Evolutionary conservation across 2,888 invertebrate genomes (phyloP).

Genomic region (Tyria jacobaeae): DNA sequence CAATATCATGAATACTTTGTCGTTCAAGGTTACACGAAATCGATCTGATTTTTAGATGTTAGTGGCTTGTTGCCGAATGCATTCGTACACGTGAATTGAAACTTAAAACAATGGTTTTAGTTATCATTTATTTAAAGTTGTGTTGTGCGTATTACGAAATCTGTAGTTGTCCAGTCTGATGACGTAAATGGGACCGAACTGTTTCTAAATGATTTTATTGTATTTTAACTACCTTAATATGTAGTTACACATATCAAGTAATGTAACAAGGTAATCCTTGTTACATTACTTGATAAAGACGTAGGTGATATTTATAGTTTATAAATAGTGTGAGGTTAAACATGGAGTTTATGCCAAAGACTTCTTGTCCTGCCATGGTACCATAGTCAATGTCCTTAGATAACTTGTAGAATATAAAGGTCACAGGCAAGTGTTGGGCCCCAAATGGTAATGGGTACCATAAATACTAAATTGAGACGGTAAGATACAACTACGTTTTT

Average conservation of each 20-base stretch:
- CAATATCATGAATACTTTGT: conserved; percentile 51
- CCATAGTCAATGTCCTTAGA: no score
- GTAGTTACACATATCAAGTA: no score
- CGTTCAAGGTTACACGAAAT: conserved; percentile 61
- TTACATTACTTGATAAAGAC: no score
- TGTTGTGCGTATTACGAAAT: background rate
- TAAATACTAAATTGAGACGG: no score
- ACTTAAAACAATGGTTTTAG: no score
- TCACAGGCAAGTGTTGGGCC: background rate
- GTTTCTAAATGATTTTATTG: conserved; percentile 4
- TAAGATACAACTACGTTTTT: no score
- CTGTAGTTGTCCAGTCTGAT: background rate
- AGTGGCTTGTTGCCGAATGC: background rate
- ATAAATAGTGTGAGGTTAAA: no score
- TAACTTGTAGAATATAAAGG: background rate
- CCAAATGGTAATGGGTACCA: background rate
- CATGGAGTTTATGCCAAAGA: conserved; percentile 1
- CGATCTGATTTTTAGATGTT: conserved; percentile 53
- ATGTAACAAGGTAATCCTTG: conserved; percentile 27
- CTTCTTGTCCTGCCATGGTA: background rate
- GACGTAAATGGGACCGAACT: conserved; percentile 4
- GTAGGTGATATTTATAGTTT: conserved; percentile 16
- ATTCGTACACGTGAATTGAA: background rate
- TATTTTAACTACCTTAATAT: conserved; percentile 5
- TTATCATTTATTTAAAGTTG: background rate